Evolutionary conservation across 2,113 vertebrate genomes (phyloP).

Genomic region (Gasterosteus aculeatus): DNA sequence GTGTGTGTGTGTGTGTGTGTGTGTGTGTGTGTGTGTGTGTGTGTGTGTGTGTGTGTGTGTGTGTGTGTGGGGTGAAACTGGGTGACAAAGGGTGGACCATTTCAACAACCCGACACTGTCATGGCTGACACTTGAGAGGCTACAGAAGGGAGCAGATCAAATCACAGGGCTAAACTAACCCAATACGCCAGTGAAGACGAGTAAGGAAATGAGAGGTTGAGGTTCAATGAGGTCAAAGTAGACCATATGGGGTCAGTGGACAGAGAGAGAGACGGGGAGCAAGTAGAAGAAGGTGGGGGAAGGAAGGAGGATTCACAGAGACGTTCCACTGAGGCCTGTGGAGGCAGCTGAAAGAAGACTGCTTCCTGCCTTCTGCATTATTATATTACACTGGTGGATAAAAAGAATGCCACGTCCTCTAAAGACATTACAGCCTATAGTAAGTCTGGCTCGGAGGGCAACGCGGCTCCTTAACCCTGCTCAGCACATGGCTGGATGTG

Average conservation of each 20-base stretch:
- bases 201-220: conserved; percentile 39
- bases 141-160: conserved; percentile 11
- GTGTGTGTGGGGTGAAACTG: conserved; percentile 45
- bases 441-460: conserved; percentile 67
- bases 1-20: too few relatives aligned
- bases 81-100: conserved; percentile 41
- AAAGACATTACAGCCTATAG: conserved; percentile 72
- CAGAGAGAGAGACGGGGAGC: conserved; percentile 4
- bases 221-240: conserved; percentile 41
- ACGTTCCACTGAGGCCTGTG: conserved; percentile 28
- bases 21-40: too few relatives aligned
- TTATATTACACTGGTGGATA: conserved; percentile 71
- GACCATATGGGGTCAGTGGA: conserved; percentile 35
- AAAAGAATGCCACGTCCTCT: conserved; percentile 70
- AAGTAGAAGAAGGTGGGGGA: conserved; percentile 19
- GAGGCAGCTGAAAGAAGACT: conserved; percentile 48
- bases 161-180: conserved; percentile 27
- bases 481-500: conserved; percentile 61
- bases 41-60: too few relatives aligned
- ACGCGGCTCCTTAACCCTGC: conserved; percentile 68
- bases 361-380: conserved; percentile 61
- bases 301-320: conserved; percentile 3
- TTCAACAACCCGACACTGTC: conserved; percentile 40
- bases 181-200: conserved; percentile 13
- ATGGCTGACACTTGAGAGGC: conserved; percentile 36